Conservation (phyloP, 1,140 invertebrate genomes). For the Uloborus diversus region DNA sequence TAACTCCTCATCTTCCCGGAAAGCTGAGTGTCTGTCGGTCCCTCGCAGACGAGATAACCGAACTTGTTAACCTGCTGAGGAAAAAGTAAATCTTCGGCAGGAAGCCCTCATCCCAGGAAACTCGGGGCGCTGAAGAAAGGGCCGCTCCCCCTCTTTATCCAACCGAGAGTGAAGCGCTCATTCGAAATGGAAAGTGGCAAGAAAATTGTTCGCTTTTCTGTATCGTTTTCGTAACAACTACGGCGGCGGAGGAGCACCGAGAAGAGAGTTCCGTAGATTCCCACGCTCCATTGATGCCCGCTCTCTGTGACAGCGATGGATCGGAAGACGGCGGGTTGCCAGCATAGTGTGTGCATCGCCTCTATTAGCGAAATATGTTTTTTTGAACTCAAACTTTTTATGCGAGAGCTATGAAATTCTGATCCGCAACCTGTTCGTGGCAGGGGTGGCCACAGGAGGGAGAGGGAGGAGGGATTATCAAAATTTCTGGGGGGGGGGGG, state of each 20-base stretch:
- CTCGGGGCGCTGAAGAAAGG: neutral
- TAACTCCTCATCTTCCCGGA: no score
- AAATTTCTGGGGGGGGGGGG: no score
- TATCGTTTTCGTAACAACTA: conserved; percentile 13
- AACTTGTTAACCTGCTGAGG: neutral
- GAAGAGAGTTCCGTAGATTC: conserved; percentile 7
- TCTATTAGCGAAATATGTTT: no score
- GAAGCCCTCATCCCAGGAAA: conserved; percentile 23
- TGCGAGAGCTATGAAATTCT: no score
- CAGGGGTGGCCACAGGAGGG: no score
- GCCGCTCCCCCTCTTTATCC: neutral
- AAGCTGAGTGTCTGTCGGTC: no score
- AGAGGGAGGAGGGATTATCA: no score
- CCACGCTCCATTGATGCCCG: conserved; percentile 8
- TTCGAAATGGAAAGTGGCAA: conserved; percentile 28
- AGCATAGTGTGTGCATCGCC: neutral
- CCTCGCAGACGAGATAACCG: no score
- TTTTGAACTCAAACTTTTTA: no score
- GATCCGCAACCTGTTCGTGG: no score
- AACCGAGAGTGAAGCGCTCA: neutral
- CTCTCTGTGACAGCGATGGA: neutral
- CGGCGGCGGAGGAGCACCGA: neutral
- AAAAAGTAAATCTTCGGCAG: neutral
- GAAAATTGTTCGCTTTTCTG: neutral
- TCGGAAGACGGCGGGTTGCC: neutral